Evolutionary conservation across 1,140 invertebrate genomes (phyloP), one percentile per base, ranked within the genome.

Genomic region (Caenorhabditis briggsae): DNA sequence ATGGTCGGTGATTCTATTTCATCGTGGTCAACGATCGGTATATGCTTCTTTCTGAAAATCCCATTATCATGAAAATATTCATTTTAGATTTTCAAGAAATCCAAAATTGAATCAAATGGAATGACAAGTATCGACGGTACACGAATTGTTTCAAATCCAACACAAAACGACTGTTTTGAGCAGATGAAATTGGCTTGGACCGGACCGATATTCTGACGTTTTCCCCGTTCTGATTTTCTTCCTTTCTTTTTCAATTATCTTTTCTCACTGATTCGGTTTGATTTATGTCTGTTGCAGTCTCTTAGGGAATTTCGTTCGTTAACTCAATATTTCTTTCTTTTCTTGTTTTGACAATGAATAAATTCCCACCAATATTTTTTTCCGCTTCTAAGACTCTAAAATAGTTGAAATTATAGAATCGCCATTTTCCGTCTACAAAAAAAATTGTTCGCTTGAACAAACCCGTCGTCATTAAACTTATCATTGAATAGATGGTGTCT

Each of bases 251-350:
- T 64, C 33, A 33, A 33, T 33, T 33, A 33, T 33, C 33, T 1
- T 33, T 33, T 33, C 33, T 33, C 23, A 64, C 23, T 64, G 14
- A 64, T 64, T 64, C 59, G 6, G 23, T 33, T 12, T 64, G 56
- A 18, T 18, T 16, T 58, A n/a, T n/a, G 56, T 58, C 56, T 58
- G 56, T n/a, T 2, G 14, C 12, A 7, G 12, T 18, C 18, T 1
- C 33, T 33, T 3, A 33, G 33, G 33, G 20, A 61, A 25, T 61
- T 61, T 2, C 23, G 1, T 61, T 61, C 23, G 23, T 61, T 61
- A 14, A 20, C 25, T 61, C n/a, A n/a, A 58, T 58, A n/a, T 64
- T 64, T 64, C n/a, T n/a, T n/a, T n/a, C n/a, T n/a, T 64, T 43
- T 16, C 33, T 3, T 70, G 64, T 70, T 46, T 70, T 70, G 33